These are phyloP conservation scores for Calvadosia cruxmelitensis DNA, from an alignment of 30 jellyfish, hydroid and myxozoan genomes.

Conservation along the genomic window DNA sequence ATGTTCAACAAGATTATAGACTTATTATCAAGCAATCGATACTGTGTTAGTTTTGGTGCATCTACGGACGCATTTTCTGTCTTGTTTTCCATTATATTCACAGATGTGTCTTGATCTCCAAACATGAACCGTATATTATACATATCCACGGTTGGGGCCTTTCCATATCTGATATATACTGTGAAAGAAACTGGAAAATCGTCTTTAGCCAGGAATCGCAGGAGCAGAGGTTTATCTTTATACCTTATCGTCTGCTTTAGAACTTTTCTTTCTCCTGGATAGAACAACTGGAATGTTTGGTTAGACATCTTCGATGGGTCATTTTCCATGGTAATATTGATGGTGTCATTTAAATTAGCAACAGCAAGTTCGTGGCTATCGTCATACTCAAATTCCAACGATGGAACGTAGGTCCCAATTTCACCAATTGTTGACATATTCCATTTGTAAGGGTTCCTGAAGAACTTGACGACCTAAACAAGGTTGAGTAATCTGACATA, in stretches of 20 bases:
- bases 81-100: too few species aligned
- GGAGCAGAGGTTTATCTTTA: slow-evolving; percentile 26
- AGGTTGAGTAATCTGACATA: too few species aligned
- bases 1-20: slow-evolving; percentile 63
- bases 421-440: slow-evolving; percentile 24
- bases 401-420: slow-evolving; percentile 24
- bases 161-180: slow-evolving; percentile 47
- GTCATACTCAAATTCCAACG: slow-evolving; percentile 18
- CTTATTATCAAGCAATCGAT: slow-evolving; percentile 24
- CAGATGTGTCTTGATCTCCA: neutral
- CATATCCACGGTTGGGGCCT: slow-evolving; percentile 33
- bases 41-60: neutral
- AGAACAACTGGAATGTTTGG: neutral
- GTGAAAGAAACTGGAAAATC: slow-evolving; percentile 29
- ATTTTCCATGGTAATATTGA: slow-evolving; percentile 19
- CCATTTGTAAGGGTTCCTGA: slow-evolving; percentile 43
- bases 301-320: slow-evolving; percentile 15
- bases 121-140: slow-evolving; percentile 23
- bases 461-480: too few species aligned
- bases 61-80: neutral
- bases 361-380: slow-evolving; percentile 12
- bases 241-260: slow-evolving; percentile 16
- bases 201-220: slow-evolving; percentile 30
- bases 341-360: slow-evolving; percentile 16
- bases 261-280: slow-evolving; percentile 35